Percentiles rank a stretch among this genome's conserved stretches.
phyloP scores from a whole-genome alignment of 2,113 vertebrate genomes.

The Etia nguti region DNA sequence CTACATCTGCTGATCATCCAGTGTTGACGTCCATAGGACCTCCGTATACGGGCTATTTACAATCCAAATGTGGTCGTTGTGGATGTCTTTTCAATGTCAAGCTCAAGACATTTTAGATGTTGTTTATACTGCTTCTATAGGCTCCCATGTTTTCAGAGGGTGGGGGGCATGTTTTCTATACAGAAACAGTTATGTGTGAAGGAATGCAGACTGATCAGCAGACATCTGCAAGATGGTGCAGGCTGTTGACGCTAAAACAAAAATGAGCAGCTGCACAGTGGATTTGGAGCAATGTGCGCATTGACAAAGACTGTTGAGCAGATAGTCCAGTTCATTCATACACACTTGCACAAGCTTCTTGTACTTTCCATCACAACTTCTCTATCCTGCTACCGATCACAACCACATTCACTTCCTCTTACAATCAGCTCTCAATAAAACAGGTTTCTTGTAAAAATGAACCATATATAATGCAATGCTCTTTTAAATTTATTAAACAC shows the following conservation, averaged over 20 bases:
- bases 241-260: neutral
- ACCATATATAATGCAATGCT: neutral
- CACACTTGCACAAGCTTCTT: neutral
- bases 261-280: neutral
- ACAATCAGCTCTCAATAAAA: neutral
- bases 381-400: neutral
- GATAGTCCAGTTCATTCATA: neutral
- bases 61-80: neutral
- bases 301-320: too few relatives aligned
- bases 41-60: neutral
- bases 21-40: neutral
- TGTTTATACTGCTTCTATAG: neutral
- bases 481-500: too few relatives aligned
- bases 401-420: neutral
- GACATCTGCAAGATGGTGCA: neutral
- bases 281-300: neutral
- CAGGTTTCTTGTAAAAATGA: neutral
- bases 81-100: neutral
- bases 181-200: neutral
- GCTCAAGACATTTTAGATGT: neutral
- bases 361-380: neutral
- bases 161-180: neutral
- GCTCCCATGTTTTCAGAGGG: neutral
- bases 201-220: rapidly evolving
- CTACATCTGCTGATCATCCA: neutral